Percentiles rank a stretch among this genome's conserved stretches.
These are phyloP conservation scores for Alauda arvensis DNA, from an alignment of 2,797 vertebrate genomes.

Conservation along the genomic window DNA sequence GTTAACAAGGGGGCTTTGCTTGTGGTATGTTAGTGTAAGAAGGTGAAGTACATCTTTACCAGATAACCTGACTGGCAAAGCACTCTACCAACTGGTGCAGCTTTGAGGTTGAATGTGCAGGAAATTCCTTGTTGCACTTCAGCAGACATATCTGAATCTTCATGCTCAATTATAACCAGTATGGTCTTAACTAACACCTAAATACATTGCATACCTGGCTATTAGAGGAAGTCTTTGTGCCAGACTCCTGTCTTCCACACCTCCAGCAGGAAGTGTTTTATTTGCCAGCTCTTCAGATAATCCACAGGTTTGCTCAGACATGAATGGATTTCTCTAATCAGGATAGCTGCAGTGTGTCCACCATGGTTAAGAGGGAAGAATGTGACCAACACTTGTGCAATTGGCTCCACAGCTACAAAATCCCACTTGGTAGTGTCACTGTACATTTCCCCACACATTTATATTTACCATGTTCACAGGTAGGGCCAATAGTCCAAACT, in stretches of 20 bases:
- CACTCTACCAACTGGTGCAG: constrained; percentile 11
- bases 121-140: background rate
- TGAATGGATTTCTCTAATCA: background rate
- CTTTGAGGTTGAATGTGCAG: background rate
- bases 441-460: background rate
- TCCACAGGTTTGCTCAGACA: background rate
- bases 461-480: background rate
- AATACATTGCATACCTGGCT: background rate
- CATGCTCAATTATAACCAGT: background rate
- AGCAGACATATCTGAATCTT: background rate
- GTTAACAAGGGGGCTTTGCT: background rate
- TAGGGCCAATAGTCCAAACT: background rate
- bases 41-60: constrained; percentile 20
- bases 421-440: background rate
- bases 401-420: background rate
- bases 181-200: background rate
- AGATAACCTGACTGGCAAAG: constrained; percentile 21
- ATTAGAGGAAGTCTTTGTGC: background rate
- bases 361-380: background rate
- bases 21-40: background rate
- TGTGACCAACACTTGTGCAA: background rate
- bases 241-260: background rate
- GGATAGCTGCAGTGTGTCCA: no score
- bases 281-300: constrained; percentile 9
- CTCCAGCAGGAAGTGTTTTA: background rate